These are phyloP conservation scores for Hypothenemus hampei DNA, from an alignment of 1,140 invertebrate genomes.

Conservation along the genomic window DNA sequence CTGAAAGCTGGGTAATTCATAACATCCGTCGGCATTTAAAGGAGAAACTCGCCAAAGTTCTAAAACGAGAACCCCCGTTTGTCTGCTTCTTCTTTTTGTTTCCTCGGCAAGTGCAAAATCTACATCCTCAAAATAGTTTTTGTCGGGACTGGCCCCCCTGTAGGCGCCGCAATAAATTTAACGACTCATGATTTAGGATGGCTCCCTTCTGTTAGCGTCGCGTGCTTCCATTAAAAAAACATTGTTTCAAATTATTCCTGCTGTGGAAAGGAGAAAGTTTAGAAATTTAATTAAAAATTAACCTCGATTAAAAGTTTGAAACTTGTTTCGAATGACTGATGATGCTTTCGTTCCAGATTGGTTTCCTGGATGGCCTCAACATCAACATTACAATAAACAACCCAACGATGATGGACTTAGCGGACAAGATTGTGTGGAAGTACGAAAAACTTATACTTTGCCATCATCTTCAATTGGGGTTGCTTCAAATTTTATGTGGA, in stretches of 20 bases:
- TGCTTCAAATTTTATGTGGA: conserved; percentile 64
- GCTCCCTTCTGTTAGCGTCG: too few relatives aligned
- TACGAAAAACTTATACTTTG: conserved; percentile 57
- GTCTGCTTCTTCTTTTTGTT: background rate
- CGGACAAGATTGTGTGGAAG: conserved; percentile 73
- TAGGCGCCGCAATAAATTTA: conserved; percentile 7
- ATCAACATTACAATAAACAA: conserved; percentile 60
- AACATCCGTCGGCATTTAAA: conserved; percentile 1
- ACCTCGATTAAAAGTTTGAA: too few relatives aligned
- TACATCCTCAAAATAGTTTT: conserved; percentile 12
- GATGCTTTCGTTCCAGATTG: conserved; percentile 60
- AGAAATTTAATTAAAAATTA: too few relatives aligned
- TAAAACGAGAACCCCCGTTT: background rate
- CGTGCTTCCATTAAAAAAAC: too few relatives aligned
- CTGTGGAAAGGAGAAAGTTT: too few relatives aligned
- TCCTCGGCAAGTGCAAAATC: conserved; percentile 1
- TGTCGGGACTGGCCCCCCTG: conserved; percentile 2
- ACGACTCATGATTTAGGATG: too few relatives aligned
- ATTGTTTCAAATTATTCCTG: too few relatives aligned
- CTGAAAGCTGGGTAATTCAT: background rate
- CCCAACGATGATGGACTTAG: conserved; percentile 76
- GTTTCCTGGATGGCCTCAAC: conserved; percentile 68
- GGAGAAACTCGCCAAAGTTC: background rate
- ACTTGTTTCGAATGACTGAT: too few relatives aligned
- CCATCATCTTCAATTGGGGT: conserved; percentile 46